Percentiles rank a stretch among this genome's conserved stretches.
Evolutionary conservation across 2,797 vertebrate species (phyloP).

Genomic region (Acomys russatus): DNA sequence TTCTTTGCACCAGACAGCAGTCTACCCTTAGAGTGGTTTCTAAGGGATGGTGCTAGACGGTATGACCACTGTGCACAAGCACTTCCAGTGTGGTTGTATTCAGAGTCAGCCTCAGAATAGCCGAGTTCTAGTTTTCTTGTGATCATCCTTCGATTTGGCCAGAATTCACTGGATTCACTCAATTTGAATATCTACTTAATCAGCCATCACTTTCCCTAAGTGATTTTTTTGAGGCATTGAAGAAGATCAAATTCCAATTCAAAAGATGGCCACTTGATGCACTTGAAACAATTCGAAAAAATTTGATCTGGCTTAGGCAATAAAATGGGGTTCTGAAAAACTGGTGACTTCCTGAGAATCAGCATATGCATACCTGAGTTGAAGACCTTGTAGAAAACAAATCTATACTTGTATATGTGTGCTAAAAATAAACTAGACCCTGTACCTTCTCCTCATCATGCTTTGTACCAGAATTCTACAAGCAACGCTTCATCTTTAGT

Average conservation of each 20-base stretch:
- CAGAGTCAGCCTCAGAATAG: neutral
- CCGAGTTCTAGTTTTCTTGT: neutral
- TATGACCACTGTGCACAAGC: neutral
- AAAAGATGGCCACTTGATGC: neutral
- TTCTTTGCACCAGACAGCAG: constrained; percentile 8
- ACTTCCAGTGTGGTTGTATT: neutral
- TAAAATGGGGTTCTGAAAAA: constrained; percentile 30
- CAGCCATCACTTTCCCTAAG: neutral
- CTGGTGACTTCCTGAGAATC: neutral
- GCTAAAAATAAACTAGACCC: constrained; percentile 13
- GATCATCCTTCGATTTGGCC: neutral
- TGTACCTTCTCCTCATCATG: neutral
- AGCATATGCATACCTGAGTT: neutral
- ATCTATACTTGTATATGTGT: neutral
- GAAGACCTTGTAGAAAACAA: constrained; percentile 5
- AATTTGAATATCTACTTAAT: neutral
- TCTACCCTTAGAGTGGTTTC: neutral
- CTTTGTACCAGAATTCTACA: neutral
- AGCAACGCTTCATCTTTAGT: neutral
- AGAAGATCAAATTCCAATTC: constrained; percentile 10
- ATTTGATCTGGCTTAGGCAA: neutral
- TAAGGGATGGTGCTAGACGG: neutral
- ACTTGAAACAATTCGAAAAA: neutral
- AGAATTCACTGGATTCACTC: neutral
- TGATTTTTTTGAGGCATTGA: neutral